Percentiles rank a stretch among this genome's conserved stretches.
These are phyloP conservation scores for Chaetogeoica ovagalla DNA, from an alignment of 2,888 invertebrate species.

Conservation along the genomic window DNA sequence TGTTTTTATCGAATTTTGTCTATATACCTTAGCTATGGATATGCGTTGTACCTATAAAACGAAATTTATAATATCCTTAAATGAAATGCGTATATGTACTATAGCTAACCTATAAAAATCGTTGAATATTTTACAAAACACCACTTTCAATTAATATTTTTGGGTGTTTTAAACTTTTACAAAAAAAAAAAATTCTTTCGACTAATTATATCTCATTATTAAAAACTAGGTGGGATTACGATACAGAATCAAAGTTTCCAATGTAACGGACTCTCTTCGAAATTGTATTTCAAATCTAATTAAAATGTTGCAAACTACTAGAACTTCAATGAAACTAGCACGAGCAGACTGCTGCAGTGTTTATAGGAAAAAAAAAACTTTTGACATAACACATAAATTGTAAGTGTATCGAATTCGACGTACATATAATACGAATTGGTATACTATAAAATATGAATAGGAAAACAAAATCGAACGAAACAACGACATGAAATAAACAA, in stretches of 20 bases:
- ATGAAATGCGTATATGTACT: no score
- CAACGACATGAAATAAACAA: no score
- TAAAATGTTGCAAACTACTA: neutral
- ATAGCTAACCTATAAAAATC: neutral
- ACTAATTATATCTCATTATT: neutral
- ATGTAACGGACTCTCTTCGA: neutral
- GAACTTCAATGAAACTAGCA: neutral
- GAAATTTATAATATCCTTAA: no score
- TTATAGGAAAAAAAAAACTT: neutral
- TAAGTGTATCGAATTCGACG: neutral
- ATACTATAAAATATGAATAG: neutral
- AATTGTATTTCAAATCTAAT: neutral
- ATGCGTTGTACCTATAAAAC: no score
- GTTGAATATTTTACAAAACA: neutral
- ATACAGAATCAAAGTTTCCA: neutral
- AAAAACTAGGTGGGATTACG: neutral
- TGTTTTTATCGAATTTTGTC: no score
- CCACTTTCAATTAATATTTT: neutral
- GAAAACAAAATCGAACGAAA: neutral
- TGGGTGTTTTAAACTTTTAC: neutral
- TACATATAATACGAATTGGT: neutral
- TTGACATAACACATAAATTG: neutral
- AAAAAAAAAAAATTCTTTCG: neutral
- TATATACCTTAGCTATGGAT: no score
- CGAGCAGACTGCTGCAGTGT: neutral